Percentiles rank a stretch among this genome's conserved stretches.
These are phyloP conservation scores for Tortrix viridana DNA, from an alignment of 2,888 invertebrate genomes.

Conservation along the genomic window DNA sequence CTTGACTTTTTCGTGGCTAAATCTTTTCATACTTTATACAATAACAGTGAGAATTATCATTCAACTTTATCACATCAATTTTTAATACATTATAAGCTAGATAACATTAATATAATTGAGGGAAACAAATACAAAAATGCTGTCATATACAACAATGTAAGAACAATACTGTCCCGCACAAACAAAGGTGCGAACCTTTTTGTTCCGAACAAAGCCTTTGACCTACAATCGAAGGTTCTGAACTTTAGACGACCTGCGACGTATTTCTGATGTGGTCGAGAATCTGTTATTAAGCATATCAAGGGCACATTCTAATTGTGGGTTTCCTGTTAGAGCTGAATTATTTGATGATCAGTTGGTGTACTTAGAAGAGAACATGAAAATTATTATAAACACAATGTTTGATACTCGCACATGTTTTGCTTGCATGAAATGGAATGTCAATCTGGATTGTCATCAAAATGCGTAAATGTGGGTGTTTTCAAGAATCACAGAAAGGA, in stretches of 20 bases:
- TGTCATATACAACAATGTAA: background rate
- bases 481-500: slow-evolving; percentile 4
- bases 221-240: slow-evolving; percentile 28
- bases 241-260: slow-evolving; percentile 31
- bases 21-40: no score
- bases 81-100: no score
- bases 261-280: slow-evolving; percentile 18
- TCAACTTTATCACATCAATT: no score
- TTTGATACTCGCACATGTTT: no score
- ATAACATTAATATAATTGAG: background rate
- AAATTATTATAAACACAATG: no score
- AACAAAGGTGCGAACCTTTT: slow-evolving; percentile 23
- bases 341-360: no score
- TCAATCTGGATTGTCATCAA: no score
- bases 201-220: slow-evolving; percentile 7
- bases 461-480: background rate
- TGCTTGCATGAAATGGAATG: no score
- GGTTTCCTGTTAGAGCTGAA: slow-evolving; percentile 19
- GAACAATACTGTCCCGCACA: background rate
- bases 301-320: slow-evolving; percentile 29
- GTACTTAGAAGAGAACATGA: background rate
- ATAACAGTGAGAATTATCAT: no score
- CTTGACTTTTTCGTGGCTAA: no score
- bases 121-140: background rate
- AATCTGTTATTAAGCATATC: slow-evolving; percentile 18